These are phyloP conservation scores for Camponotus vicinus DNA, from an alignment of 1,140 invertebrate genomes.

Conservation along the genomic window DNA sequence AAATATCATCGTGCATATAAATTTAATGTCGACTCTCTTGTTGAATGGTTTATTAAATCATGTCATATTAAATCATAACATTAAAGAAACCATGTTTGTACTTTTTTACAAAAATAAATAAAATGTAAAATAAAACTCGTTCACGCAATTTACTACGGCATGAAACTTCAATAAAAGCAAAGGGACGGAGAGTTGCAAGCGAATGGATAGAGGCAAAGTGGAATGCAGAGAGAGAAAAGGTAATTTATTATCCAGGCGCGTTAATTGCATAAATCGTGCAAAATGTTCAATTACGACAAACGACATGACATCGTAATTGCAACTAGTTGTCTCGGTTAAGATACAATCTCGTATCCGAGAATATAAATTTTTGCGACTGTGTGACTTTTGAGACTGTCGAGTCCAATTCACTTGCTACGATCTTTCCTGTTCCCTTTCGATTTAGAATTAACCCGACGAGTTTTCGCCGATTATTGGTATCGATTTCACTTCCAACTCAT, in stretches of 20 bases:
- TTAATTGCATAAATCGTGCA: constrained; percentile 12
- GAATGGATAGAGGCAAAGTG: not conserved
- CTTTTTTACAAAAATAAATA: not conserved
- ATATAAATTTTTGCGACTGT: not conserved
- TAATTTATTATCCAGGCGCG: constrained; percentile 11
- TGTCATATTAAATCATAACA: no score
- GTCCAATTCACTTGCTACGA: not conserved
- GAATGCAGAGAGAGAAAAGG: not conserved
- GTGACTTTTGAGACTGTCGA: not conserved
- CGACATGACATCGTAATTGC: not conserved
- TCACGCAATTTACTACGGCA: not conserved
- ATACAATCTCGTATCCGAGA: not conserved
- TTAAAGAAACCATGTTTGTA: not conserved
- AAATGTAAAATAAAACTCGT: not conserved
- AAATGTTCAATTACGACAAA: not conserved
- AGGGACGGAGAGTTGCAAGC: not conserved
- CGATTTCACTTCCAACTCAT: not conserved
- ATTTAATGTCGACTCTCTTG: not conserved
- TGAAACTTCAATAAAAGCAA: constrained; percentile 9
- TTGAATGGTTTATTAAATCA: no score
- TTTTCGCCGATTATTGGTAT: not conserved
- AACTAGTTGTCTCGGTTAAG: not conserved
- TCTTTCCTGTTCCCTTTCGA: not conserved
- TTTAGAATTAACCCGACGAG: not conserved
- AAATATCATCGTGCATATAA: not conserved